These are phyloP conservation scores for Pardosa pseudoannulata DNA, from an alignment of 2,888 invertebrate species.

Conservation along the genomic window DNA sequence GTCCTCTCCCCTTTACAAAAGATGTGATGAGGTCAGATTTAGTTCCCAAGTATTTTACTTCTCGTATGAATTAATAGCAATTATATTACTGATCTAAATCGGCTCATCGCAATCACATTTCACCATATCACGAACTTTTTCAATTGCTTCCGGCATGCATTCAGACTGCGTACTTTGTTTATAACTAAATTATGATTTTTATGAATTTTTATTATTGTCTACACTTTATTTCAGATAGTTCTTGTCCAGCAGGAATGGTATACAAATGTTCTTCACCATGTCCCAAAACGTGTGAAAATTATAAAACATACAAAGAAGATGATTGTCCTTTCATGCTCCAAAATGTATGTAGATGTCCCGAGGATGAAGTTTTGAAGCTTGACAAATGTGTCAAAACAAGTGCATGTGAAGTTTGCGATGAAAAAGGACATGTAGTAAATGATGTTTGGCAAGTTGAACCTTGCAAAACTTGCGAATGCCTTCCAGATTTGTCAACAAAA, in stretches of 20 bases:
- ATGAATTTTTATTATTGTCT: no score
- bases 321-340: slow-evolving; percentile 39
- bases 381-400: slow-evolving; percentile 84
- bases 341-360: slow-evolving; percentile 86
- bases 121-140: no score
- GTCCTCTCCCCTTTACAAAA: no score
- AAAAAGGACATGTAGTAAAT: slow-evolving; percentile 78
- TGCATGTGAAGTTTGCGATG: slow-evolving; percentile 79
- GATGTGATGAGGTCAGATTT: no score
- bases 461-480: slow-evolving; percentile 86
- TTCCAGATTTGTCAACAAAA: slow-evolving; percentile 74
- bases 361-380: slow-evolving; percentile 84
- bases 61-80: no score
- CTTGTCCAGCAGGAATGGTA: slow-evolving; percentile 80
- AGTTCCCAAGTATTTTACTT: no score
- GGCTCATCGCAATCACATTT: no score
- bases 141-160: no score
- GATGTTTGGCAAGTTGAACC: slow-evolving; percentile 84
- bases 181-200: no score
- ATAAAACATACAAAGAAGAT: slow-evolving; percentile 3
- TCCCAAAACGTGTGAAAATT: slow-evolving; percentile 83
- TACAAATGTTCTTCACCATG: slow-evolving; percentile 82
- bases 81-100: no score
- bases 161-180: no score
- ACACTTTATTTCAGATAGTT: slow-evolving; percentile 80